Evolutionary conservation across 2,113 vertebrate species (phyloP), one percentile per base, ranked within the genome.

Genomic region (Strix aluco): DNA sequence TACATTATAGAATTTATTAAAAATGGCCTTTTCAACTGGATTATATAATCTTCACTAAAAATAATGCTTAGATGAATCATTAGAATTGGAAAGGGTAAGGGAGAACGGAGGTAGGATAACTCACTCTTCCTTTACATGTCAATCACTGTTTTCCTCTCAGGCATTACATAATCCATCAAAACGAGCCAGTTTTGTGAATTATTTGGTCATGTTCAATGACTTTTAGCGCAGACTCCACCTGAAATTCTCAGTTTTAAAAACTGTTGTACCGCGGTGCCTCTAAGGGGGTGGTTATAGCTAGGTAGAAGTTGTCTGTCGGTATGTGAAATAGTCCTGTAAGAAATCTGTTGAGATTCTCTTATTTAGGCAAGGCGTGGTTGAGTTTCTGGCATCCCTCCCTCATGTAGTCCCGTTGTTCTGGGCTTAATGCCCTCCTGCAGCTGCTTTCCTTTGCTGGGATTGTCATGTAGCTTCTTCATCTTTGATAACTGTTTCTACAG

Each of bases 11-110:
- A 81, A 81, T 59, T 55, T 74, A 55, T 71, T 51, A 13, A 66
- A 89, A 91, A 74, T 65, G 26, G 19, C 57, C 77, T 81, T 95
- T 93, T 94, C 5, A 9, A 61, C 34, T 82, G 49, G 25, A 46
- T 94, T 93, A 79, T 57, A 49, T 86, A 94, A 91, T 89, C 63
- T 47, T 89, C n/a, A 32, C 65, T 89, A 90, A 95, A 92, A 94
- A 83, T 85, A 92, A 89, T 32, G 27, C 57, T 84, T 67, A 73
- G 57, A 85, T 96, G 95, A 94, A 92, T 94, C 86, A 91, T 54
- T 81, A 69, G 36, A 72, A 86, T 77, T 71, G 38, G 81, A 74
- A 92, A 69, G 57, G 69, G n/a, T 71, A 74, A 74, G 57, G 44
- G 57, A 94, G 52, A 85, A 58, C 0, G 3, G 84, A 71, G 59